Evolutionary conservation across 64 coral and sea anemone genomes (phyloP).

Genomic region (Montipora efflorescens): DNA sequence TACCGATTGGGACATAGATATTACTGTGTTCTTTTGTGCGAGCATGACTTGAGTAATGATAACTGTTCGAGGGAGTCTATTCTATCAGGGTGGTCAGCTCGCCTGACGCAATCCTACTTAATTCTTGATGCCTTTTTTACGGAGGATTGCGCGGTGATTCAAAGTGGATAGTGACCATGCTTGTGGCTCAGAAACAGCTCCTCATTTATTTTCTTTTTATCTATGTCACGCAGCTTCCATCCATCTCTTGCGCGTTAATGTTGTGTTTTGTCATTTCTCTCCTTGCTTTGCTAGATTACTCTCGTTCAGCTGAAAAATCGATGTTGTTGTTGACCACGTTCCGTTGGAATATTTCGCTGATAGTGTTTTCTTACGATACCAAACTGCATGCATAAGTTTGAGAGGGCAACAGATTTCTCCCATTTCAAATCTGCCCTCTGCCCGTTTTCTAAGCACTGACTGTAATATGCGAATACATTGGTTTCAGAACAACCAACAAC

Average conservation of each 20-base stretch:
- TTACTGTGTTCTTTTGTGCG: too few relatives aligned
- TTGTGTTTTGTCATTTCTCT: not conserved
- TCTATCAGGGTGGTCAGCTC: too few relatives aligned
- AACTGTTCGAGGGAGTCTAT: too few relatives aligned
- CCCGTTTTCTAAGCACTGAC: conserved; percentile 4
- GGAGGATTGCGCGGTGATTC: not conserved
- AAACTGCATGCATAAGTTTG: not conserved
- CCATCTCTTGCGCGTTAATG: conserved; percentile 3
- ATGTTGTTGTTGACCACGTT: too few relatives aligned
- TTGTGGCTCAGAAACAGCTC: not conserved
- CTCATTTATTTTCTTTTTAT: not conserved
- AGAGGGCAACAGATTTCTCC: not conserved
- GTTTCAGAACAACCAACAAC: conserved; percentile 34
- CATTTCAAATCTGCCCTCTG: not conserved
- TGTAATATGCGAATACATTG: not conserved
- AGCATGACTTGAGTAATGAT: too few relatives aligned
- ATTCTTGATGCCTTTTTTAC: too few relatives aligned
- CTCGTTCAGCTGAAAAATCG: not conserved
- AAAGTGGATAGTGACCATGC: not conserved
- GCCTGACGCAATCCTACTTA: not conserved
- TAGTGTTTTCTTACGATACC: not conserved
- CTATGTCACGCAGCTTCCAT: conserved; percentile 24
- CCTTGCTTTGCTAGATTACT: not conserved
- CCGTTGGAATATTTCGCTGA: not conserved
- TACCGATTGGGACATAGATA: too few relatives aligned